Evolutionary conservation across 2,797 vertebrate species (phyloP).

Genomic region (Brachyrhaphis roseni): DNA sequence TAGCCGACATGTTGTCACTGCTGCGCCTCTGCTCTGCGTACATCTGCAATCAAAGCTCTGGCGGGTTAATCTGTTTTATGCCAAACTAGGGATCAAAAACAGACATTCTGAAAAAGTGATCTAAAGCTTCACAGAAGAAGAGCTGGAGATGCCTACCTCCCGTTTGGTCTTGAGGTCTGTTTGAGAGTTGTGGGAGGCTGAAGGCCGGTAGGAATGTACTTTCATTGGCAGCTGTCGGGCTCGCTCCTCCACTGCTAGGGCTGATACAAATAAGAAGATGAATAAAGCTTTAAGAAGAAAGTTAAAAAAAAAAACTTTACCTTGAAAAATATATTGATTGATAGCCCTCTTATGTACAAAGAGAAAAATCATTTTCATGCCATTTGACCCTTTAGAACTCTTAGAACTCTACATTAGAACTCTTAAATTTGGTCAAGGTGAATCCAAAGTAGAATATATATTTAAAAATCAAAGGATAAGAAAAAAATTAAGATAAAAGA

Average conservation of each 20-base stretch:
- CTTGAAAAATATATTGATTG: neutral
- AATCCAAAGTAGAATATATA: neutral
- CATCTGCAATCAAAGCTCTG: slow-evolving; percentile 62
- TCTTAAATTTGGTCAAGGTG: neutral
- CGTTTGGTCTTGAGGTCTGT: slow-evolving; percentile 92
- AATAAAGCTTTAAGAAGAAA: neutral
- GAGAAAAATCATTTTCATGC: neutral
- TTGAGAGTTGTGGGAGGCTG: slow-evolving; percentile 91
- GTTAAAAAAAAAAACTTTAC: neutral
- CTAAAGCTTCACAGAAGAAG: neutral
- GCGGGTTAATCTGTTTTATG: neutral
- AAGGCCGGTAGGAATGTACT: slow-evolving; percentile 92
- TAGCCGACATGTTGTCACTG: slow-evolving; percentile 96
- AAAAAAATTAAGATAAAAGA: too few species aligned
- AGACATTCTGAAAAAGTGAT: accelerated
- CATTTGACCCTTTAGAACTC: neutral
- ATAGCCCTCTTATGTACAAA: neutral
- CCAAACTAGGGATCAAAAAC: neutral
- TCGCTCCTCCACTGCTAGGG: slow-evolving; percentile 92
- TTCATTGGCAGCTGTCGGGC: slow-evolving; percentile 93
- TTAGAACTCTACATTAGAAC: neutral
- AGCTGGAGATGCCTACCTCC: slow-evolving; percentile 73
- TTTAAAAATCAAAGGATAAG: neutral
- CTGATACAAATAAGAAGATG: slow-evolving; percentile 62
- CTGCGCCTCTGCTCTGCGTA: slow-evolving; percentile 93